Evolutionary conservation across 2,888 invertebrate genomes (phyloP), one percentile per base, ranked within the genome.

Genomic region (Coecobrya sp.): DNA sequence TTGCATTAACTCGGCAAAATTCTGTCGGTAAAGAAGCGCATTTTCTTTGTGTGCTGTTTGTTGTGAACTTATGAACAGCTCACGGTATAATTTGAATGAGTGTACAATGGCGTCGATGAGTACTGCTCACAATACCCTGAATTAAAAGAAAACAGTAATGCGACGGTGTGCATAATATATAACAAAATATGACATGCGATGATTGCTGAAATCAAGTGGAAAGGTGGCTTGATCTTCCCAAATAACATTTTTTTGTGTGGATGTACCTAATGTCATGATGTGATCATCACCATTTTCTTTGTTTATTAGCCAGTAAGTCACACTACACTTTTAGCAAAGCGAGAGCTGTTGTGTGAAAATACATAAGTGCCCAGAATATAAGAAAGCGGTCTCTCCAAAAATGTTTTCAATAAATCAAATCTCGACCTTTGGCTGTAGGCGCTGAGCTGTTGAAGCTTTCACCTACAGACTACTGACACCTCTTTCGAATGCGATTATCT

Each of bases 401-500:
- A 25, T 87, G 81, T 81, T 7, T 10, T 70, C 55, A 70, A 89
- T 89, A 89, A 89, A 89, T 89, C 89, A 89, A 89, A 89, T 49
- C 89, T 73, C 89, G 82, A 89, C 89, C 89, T 89, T 89, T 89
- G 70, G 70, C 89, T 89, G 89, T 52, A 27, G 89, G 89, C 89
- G 89, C 89, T 89, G 89, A 89, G 89, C 68, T 89, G 89, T 89
- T 89, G 89, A 89, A 89, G 68, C 89, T 89, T 89, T 89, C 89
- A 70, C 89, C 89, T 70, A 55, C 7, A 84, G 73, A 70, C 52
- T 45, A 49, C 88, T 81, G 81, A 81, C 87, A 87, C 76, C 87
- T 87, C 81, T 65, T 49, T 10, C 79, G n/a, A 88, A 49, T 45
- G 55, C 27, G 79, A 89, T 89, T 84, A 84, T 59, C 70, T 68